Conservation (phyloP, 2,888 invertebrate species). For the Peribatodes rhomboidaria region DNA sequence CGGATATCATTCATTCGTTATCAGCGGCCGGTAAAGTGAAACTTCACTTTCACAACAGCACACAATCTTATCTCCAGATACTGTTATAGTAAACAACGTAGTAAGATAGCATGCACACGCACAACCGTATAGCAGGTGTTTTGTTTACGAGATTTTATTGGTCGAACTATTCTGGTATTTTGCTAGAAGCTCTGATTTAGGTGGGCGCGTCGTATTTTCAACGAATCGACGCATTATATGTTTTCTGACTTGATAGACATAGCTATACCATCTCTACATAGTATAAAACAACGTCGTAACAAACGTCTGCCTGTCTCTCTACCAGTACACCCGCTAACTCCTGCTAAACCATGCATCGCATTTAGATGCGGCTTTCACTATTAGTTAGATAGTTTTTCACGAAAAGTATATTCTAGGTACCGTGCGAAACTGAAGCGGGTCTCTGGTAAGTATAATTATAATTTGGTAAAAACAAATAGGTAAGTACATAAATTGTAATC, state of each 20-base stretch:
- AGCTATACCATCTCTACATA: too few species aligned
- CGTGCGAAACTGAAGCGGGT: too few species aligned
- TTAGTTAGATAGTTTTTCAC: too few species aligned
- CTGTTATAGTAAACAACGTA: constrained; percentile 75
- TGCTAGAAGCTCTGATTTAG: not conserved
- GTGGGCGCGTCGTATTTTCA: constrained; percentile 2
- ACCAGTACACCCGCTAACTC: too few species aligned
- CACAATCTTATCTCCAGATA: constrained; percentile 63
- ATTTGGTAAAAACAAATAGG: not conserved
- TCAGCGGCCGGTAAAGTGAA: constrained; percentile 50
- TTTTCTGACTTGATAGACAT: not conserved
- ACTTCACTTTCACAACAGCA: constrained; percentile 69
- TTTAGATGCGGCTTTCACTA: too few species aligned
- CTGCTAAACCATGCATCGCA: too few species aligned
- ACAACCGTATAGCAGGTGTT: constrained; percentile 48
- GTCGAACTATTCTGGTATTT: constrained; percentile 15
- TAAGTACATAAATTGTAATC: too few species aligned
- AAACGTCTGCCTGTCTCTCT: too few species aligned
- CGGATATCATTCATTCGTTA: constrained; percentile 43
- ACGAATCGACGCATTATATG: not conserved
- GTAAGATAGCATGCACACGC: constrained; percentile 56
- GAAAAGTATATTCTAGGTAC: too few species aligned
- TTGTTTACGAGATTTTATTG: constrained; percentile 46
- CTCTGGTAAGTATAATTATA: too few species aligned
- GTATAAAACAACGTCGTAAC: too few species aligned